Evolutionary conservation across 2,888 invertebrate genomes (phyloP).

Genomic region (Encarsia formosa): DNA sequence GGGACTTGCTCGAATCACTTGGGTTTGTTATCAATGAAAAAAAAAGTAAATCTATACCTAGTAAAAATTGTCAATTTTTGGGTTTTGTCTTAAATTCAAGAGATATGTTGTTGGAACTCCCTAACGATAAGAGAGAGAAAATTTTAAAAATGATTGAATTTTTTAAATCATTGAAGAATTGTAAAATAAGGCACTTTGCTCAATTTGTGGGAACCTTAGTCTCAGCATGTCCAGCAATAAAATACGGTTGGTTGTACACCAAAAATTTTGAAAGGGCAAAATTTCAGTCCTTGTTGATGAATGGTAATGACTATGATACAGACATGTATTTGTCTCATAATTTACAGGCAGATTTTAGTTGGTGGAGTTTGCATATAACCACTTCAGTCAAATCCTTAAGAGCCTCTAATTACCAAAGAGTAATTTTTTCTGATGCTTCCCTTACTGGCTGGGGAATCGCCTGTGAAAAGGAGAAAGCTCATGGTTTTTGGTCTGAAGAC

Average conservation of each 20-base stretch:
- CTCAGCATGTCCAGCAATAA: neutral
- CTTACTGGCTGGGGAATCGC: conserved; percentile 7
- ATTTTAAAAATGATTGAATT: neutral
- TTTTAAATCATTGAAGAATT: neutral
- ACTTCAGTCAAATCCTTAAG: neutral
- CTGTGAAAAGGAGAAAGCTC: neutral
- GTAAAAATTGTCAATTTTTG: conserved; percentile 3
- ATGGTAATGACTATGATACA: neutral
- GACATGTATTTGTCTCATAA: neutral
- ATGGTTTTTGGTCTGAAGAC: conserved; percentile 13
- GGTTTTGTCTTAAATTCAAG: conserved; percentile 3
- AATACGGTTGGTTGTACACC: neutral
- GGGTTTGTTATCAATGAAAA: conserved; percentile 7
- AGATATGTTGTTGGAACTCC: neutral
- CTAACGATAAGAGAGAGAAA: neutral
- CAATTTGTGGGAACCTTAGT: neutral
- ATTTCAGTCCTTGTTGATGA: neutral
- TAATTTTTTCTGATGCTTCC: conserved; percentile 17
- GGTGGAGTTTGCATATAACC: neutral
- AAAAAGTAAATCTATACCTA: neutral
- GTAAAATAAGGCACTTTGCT: neutral
- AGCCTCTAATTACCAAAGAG: neutral
- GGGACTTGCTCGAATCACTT: conserved; percentile 1
- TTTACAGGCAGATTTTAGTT: neutral
- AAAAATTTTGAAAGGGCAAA: neutral